Percentiles rank a stretch among this genome's conserved stretches.
Conservation (phyloP, 2,888 invertebrate genomes). For the Leptinotarsa rubiginosa region DNA sequence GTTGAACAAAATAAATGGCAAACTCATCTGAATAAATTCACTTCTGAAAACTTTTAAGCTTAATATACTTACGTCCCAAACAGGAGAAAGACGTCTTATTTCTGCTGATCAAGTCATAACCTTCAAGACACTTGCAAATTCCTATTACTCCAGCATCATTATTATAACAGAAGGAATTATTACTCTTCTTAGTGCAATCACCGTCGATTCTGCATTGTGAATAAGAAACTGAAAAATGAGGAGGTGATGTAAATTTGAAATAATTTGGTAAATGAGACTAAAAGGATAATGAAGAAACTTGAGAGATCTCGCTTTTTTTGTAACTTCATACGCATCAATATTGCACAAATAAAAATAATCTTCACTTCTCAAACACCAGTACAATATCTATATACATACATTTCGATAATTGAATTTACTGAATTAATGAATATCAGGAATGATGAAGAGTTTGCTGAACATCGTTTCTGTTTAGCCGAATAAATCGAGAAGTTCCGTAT, state of each 20-base stretch:
- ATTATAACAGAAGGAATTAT: slow-evolving; percentile 61
- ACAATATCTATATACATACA: neutral
- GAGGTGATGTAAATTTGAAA: neutral
- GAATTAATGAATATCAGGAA: too few species aligned
- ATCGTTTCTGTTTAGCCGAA: too few species aligned
- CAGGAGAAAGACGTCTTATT: slow-evolving; percentile 64
- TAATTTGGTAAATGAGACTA: neutral
- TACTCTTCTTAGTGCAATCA: slow-evolving; percentile 52
- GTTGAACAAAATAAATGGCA: too few species aligned
- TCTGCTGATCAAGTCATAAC: slow-evolving; percentile 60
- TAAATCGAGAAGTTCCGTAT: too few species aligned
- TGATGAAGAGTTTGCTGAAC: too few species aligned
- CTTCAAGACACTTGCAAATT: slow-evolving; percentile 64
- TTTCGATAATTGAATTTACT: too few species aligned
- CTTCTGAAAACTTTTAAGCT: too few species aligned
- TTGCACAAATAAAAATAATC: too few species aligned
- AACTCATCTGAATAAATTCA: too few species aligned
- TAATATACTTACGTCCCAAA: slow-evolving; percentile 59
- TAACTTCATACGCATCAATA: too few species aligned
- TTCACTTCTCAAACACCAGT: neutral
- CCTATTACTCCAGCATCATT: slow-evolving; percentile 58
- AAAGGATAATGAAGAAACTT: too few species aligned
- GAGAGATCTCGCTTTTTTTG: too few species aligned
- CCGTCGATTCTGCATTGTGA: slow-evolving; percentile 55
- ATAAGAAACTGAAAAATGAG: slow-evolving; percentile 49